These are phyloP conservation scores for Geodia barretti DNA, from an alignment of 37 sponge, comb jelly and placozoan genomes.

Conservation along the genomic window DNA sequence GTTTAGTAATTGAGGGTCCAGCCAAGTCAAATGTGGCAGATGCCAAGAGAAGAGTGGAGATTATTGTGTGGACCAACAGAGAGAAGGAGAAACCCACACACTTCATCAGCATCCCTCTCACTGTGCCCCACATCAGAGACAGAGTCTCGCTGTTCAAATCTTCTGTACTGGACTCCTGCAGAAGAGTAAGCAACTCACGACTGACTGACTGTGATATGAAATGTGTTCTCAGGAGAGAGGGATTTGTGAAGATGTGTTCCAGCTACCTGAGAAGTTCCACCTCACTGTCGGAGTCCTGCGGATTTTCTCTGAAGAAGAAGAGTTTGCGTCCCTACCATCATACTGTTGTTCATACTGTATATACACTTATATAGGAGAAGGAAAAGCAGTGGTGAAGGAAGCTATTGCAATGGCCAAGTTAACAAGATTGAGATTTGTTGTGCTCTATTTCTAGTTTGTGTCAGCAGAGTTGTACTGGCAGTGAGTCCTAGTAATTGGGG, in stretches of 20 bases:
- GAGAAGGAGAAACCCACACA: constrained; percentile 48
- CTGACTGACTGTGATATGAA: too few species aligned
- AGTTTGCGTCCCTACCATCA: too few species aligned
- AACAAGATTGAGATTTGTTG: too few species aligned
- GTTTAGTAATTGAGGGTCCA: constrained; percentile 19
- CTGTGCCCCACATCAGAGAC: constrained; percentile 14
- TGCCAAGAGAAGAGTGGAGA: constrained; percentile 66
- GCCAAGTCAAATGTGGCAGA: constrained; percentile 5
- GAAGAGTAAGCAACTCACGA: constrained; percentile 35
- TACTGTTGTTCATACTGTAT: too few species aligned
- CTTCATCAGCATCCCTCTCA: constrained; percentile 78
- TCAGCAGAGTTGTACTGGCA: too few species aligned
- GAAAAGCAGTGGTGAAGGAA: too few species aligned
- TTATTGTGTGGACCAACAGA: constrained; percentile 58
- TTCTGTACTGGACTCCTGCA: constrained; percentile 20
- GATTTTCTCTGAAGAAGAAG: constrained; percentile 67
- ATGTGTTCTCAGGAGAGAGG: too few species aligned
- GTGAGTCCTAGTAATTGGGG: too few species aligned
- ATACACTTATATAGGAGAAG: too few species aligned
- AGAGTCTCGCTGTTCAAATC: constrained; percentile 37
- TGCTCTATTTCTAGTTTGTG: too few species aligned
- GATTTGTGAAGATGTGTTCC: constrained; percentile 68
- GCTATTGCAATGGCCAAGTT: too few species aligned
- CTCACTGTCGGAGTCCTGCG: constrained; percentile 81
- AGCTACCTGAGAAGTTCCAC: constrained; percentile 74